phyloP scores from a whole-genome alignment of 2,113 vertebrate genomes.

The Talpa occidentalis region DNA sequence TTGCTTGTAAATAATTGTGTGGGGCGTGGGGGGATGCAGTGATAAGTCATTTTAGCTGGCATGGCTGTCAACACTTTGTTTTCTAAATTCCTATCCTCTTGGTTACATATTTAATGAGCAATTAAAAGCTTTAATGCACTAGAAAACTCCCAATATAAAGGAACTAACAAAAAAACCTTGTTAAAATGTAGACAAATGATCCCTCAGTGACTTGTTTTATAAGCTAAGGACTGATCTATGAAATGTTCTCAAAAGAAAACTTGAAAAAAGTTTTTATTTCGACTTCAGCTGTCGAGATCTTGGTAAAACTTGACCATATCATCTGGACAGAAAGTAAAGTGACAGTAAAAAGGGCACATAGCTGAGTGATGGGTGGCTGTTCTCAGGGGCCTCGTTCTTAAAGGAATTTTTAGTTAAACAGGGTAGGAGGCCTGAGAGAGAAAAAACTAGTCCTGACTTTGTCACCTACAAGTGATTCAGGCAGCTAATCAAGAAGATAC shows the following conservation, averaged over 20 bases:
- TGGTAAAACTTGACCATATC: neutral
- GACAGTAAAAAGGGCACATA: neutral
- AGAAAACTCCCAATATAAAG: neutral
- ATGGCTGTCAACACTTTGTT: neutral
- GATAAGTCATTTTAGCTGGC: neutral
- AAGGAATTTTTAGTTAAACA: neutral
- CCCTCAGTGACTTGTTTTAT: neutral
- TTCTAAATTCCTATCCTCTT: conserved; percentile 31
- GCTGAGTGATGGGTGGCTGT: neutral
- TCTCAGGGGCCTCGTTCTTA: neutral
- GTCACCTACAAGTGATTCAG: neutral
- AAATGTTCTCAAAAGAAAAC: neutral
- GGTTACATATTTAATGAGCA: conserved; percentile 1
- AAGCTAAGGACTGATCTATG: neutral
- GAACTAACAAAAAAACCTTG: neutral
- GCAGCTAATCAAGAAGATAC: neutral
- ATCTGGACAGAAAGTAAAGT: neutral
- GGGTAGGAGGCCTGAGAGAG: neutral
- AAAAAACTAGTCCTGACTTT: neutral
- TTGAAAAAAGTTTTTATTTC: no score
- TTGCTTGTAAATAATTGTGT: conserved; percentile 39
- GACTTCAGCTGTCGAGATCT: no score
- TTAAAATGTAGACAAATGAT: neutral
- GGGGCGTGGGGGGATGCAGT: neutral
- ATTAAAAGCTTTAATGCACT: neutral